phyloP scores from a whole-genome alignment of 2,888 invertebrate genomes.

The Dione juno region DNA sequence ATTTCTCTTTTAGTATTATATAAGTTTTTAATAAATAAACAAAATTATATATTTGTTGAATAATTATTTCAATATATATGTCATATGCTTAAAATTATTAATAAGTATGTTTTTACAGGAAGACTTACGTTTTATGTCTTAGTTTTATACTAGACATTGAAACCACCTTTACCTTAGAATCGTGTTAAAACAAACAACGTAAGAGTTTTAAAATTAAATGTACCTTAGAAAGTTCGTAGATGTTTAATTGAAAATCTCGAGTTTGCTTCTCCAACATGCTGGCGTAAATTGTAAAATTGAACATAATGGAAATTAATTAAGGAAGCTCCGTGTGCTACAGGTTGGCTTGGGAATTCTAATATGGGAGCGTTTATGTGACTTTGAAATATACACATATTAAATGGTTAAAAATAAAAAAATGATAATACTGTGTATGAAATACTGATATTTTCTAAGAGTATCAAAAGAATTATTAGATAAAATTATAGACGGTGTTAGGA shows the following conservation, averaged over 20 bases:
- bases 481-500: too few species aligned
- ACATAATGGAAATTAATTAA: slow-evolving; percentile 41
- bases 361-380: slow-evolving; percentile 14
- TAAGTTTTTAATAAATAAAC: too few species aligned
- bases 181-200: neutral
- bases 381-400: neutral
- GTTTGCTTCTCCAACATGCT: slow-evolving; percentile 37
- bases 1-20: too few species aligned
- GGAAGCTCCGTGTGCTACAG: slow-evolving; percentile 28
- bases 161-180: neutral
- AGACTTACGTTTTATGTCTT: neutral
- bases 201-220: slow-evolving; percentile 14
- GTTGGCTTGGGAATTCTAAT: slow-evolving; percentile 31
- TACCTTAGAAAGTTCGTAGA: slow-evolving; percentile 9
- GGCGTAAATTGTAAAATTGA: slow-evolving; percentile 38
- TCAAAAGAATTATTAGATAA: too few species aligned
- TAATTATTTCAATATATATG: too few species aligned
- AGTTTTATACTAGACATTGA: neutral
- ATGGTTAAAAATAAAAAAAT: neutral
- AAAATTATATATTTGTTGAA: too few species aligned
- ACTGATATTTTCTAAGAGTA: too few species aligned
- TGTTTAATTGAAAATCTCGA: slow-evolving; percentile 36
- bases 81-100: too few species aligned
- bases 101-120: too few species aligned
- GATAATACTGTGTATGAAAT: too few species aligned